A percentile compares a stretch with the other conserved stretches of the same genome.
Conservation (phyloP, 2,888 invertebrate genomes). For the Rhagonycha fulva region DNA sequence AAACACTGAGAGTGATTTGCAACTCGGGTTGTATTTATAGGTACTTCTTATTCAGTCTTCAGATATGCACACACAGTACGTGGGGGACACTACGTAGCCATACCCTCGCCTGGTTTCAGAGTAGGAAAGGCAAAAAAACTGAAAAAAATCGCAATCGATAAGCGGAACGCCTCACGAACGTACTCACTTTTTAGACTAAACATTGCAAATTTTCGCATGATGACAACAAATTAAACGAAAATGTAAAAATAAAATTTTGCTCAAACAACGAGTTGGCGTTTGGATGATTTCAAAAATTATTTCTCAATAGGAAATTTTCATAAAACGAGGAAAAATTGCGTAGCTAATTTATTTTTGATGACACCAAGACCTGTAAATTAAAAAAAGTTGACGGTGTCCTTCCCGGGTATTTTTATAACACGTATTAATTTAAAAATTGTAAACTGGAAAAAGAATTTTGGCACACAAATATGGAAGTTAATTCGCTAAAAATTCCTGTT, state of each 20-base stretch:
- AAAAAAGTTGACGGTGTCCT: neutral
- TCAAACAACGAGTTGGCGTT: neutral
- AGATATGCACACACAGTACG: conserved; percentile 41
- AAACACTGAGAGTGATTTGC: conserved; percentile 47
- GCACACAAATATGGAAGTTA: neutral
- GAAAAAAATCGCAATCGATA: conserved; percentile 12
- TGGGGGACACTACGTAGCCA: conserved; percentile 23
- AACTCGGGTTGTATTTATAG: conserved; percentile 49
- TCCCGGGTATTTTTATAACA: neutral
- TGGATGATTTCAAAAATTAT: neutral
- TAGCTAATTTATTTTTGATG: conserved; percentile 11
- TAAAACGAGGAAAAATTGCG: neutral
- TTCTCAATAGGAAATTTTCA: neutral
- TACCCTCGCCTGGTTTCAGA: conserved; percentile 10
- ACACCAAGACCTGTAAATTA: neutral
- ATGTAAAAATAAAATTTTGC: neutral
- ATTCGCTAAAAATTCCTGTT: neutral
- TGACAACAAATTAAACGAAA: neutral
- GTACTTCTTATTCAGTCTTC: conserved; percentile 46
- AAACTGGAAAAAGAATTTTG: neutral
- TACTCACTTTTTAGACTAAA: neutral
- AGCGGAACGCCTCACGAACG: neutral
- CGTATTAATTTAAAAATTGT: neutral
- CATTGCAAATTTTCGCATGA: neutral
- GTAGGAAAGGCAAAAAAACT: conserved; percentile 12